phyloP scores from a whole-genome alignment of 2,113 vertebrate species.

The Tursiops truncatus region DNA sequence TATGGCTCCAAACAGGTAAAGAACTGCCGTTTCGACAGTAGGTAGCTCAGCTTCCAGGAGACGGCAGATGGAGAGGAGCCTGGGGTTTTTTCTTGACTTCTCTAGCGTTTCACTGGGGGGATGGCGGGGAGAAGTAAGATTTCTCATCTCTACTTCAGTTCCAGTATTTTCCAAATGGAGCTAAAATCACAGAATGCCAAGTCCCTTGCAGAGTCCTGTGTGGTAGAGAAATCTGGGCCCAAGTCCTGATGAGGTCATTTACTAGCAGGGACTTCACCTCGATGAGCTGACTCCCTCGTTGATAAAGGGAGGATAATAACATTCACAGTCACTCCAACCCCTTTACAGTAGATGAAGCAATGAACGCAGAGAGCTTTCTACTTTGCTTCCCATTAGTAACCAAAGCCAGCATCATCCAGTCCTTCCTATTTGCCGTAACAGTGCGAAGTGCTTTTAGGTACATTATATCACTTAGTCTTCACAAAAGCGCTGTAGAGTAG shows the following conservation, averaged over 20 bases:
- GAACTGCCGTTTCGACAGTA: background rate
- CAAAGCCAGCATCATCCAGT: background rate
- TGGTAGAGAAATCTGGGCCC: background rate
- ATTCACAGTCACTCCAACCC: background rate
- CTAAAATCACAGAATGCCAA: background rate
- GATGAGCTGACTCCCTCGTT: background rate
- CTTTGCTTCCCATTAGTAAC: background rate
- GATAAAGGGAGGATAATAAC: background rate
- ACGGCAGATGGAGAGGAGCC: background rate
- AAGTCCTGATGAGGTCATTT: slow-evolving; percentile 30
- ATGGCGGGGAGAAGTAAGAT: background rate
- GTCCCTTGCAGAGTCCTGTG: background rate
- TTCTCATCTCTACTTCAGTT: background rate
- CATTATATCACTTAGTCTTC: background rate
- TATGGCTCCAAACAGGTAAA: background rate
- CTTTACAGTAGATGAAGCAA: background rate
- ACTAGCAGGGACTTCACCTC: slow-evolving; percentile 37
- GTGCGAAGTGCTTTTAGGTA: background rate
- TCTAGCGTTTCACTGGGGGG: background rate
- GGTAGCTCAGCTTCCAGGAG: background rate
- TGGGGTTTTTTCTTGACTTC: background rate
- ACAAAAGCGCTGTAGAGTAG: background rate
- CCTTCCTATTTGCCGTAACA: background rate
- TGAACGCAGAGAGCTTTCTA: background rate
- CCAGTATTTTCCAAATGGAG: background rate